phyloP scores from a whole-genome alignment of 2,888 invertebrate species.

The Arctia plantaginis region DNA sequence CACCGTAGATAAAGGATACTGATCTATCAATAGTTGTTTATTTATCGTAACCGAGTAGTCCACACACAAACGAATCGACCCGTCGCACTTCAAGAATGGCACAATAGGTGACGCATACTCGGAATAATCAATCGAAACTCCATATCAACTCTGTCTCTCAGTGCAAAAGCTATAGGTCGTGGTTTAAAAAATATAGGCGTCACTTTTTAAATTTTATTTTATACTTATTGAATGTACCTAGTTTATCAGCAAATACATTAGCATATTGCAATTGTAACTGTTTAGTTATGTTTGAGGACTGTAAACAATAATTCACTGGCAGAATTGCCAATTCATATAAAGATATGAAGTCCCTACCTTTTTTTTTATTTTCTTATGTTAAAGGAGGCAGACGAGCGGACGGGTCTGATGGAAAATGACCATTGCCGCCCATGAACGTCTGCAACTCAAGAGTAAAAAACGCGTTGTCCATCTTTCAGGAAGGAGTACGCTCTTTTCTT shows the following conservation, averaged over 20 bases:
- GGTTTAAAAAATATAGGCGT: too few species aligned
- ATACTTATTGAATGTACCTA: constrained; percentile 11
- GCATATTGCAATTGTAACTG: too few species aligned
- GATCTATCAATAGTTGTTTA: constrained; percentile 33
- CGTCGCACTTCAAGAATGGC: constrained; percentile 10
- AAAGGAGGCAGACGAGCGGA: too few species aligned
- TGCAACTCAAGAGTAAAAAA: too few species aligned
- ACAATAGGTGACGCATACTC: constrained; percentile 24
- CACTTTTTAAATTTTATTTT: neutral
- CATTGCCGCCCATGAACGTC: too few species aligned
- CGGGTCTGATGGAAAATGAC: too few species aligned
- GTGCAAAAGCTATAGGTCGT: constrained; percentile 21
- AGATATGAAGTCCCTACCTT: constrained; percentile 22
- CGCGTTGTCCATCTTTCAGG: too few species aligned
- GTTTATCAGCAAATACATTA: constrained; percentile 1
- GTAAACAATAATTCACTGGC: neutral
- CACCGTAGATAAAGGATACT: constrained; percentile 30
- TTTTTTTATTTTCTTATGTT: too few species aligned
- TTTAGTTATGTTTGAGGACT: neutral
- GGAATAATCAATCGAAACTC: constrained; percentile 19
- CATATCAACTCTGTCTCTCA: constrained; percentile 10
- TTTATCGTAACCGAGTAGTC: constrained; percentile 10
- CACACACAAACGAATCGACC: neutral
- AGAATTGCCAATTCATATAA: constrained; percentile 11
- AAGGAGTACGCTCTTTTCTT: too few species aligned